Base-by-base conservation (phyloP, 2,797 vertebrate genomes). In the Platyrinchus mystaceus region DNA sequence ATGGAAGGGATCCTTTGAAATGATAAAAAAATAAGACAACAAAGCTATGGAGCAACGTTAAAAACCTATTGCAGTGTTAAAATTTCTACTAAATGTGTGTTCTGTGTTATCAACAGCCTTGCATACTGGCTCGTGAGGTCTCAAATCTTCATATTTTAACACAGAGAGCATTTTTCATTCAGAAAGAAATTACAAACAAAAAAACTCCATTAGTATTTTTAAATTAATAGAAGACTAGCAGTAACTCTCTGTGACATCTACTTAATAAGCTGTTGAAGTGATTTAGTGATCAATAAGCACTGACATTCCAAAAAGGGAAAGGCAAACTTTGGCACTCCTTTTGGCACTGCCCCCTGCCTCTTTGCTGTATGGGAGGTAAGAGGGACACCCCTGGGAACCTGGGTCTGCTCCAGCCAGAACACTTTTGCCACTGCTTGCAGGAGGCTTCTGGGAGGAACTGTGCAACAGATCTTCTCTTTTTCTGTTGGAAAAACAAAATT, bases 191-290 rank as follows among this genome's bases (percentile, higher is more conserved):
- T 71, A 77, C 13, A 5, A 70, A 62, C 39, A 24, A 85, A 90
- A 95, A 93, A 67, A 9, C 0, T 32, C 62, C 83, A 86, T 90
- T 81, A 93, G 73, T 93, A 53, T 93, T 94, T 97, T 96, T 92
- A 92, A 96, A 96, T 95, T 95, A 93, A 91, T 76, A 74, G 85
- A 73, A 28, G 63, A 82, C 63, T 87, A 69, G 87, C 91, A 64
- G 71, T 95, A 97, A 96, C 91, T 97, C 93, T 94, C 86, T 62
- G 87, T 96, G 97, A 89, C 96, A 97, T 96, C 96, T 97, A 63
- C 84, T 95, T 97, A 97, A 97, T 97, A 96, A 98, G 89, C 81
- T 47, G 5, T 91, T 96, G 87, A 96, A 96, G 82, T 96, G 95
- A 97, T 97, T 97, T 97, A 97, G 92, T 91, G 96, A 96, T 96